Conservation (phyloP, 2,113 vertebrate genomes). For the Glaucomys volans region DNA sequence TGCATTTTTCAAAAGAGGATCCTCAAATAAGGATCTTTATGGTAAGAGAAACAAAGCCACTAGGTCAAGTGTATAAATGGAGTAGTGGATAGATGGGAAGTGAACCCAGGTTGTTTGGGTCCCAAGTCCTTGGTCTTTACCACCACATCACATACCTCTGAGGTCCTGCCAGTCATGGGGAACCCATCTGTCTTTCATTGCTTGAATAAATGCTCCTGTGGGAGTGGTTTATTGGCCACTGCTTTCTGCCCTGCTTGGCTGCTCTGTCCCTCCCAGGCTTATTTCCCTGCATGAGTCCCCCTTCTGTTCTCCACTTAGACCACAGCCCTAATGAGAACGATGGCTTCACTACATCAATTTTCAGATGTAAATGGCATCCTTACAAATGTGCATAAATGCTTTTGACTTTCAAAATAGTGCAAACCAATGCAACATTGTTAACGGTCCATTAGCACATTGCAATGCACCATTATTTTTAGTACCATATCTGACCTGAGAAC, state of each 20-base stretch:
- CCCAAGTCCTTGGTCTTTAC: not conserved
- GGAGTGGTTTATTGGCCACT: not conserved
- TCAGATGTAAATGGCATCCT: not conserved
- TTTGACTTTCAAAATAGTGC: not conserved
- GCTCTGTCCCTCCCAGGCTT: not conserved
- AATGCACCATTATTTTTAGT: not conserved
- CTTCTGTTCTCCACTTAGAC: not conserved
- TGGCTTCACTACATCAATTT: not conserved
- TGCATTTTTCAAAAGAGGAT: not conserved
- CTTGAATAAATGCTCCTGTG: not conserved
- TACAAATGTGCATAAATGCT: not conserved
- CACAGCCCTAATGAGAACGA: not conserved
- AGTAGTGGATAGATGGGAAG: not conserved
- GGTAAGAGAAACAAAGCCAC: not conserved
- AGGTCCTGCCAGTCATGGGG: not conserved
- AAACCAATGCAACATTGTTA: not conserved
- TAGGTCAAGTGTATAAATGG: not conserved
- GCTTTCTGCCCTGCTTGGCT: not conserved
- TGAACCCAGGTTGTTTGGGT: not conserved
- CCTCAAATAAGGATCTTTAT: not conserved
- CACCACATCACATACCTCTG: fast-evolving
- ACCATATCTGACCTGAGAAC: not conserved
- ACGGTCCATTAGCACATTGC: not conserved
- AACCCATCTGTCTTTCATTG: not conserved
- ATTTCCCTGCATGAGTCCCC: not conserved